These are phyloP conservation scores for Distichodus sexfasciatus DNA, from an alignment of 2,797 vertebrate species.

Conservation along the genomic window DNA sequence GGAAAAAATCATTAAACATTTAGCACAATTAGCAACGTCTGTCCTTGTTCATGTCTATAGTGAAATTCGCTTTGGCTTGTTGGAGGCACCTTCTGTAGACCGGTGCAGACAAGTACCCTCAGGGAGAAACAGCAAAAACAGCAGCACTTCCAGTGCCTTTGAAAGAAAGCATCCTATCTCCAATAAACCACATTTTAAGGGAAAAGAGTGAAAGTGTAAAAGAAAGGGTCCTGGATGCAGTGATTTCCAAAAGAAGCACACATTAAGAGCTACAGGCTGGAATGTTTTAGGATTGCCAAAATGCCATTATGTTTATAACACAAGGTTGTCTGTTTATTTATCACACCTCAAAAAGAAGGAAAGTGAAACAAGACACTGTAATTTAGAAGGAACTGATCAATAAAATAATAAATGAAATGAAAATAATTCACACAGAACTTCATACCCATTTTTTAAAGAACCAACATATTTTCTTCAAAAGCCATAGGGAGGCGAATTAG, in stretches of 20 bases:
- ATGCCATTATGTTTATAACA: constrained; percentile 16
- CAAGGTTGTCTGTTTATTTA: constrained; percentile 22
- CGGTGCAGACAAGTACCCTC: neutral
- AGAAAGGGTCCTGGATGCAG: constrained; percentile 26
- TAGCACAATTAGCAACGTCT: constrained; percentile 22
- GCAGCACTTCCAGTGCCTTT: constrained; percentile 1
- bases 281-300: neutral
- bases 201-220: constrained; percentile 8
- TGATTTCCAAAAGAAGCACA: too few species aligned
- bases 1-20: constrained; percentile 49
- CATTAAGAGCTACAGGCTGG: too few species aligned
- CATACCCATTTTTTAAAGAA: constrained; percentile 34
- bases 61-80: constrained; percentile 40
- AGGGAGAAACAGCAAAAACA: neutral
- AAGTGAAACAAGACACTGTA: constrained; percentile 3
- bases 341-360: neutral
- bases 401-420: constrained; percentile 43
- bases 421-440: too few species aligned
- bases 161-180: constrained; percentile 42
- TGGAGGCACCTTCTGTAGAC: constrained; percentile 30
- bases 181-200: constrained; percentile 25
- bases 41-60: constrained; percentile 9
- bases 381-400: constrained; percentile 30
- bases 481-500: constrained; percentile 16
- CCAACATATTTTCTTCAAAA: constrained; percentile 28